A percentile compares a stretch with the other conserved stretches of the same genome.
Evolutionary conservation across 64 coral and sea anemone species (phyloP).

Genomic region (Catalaphyllia jardinei): DNA sequence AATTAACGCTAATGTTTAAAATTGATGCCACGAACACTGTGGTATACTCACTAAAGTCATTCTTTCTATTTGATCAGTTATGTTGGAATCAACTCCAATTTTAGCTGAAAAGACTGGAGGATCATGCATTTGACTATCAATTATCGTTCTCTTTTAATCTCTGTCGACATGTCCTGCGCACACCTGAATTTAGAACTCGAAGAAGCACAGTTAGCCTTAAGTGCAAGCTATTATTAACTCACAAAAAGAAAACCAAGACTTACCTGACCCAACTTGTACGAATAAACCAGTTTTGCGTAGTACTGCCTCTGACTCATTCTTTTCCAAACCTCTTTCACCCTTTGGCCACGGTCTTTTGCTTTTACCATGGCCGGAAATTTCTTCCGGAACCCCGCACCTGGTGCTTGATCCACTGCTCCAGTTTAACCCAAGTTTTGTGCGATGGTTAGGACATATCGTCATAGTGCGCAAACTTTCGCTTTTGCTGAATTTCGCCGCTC

Average conservation of each 20-base stretch:
- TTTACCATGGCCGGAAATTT: slow-evolving; percentile 51
- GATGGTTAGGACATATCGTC: slow-evolving; percentile 51
- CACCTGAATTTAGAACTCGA: neutral
- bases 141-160: slow-evolving; percentile 17
- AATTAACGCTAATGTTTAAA: neutral
- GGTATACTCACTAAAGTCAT: neutral
- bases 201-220: neutral
- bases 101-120: neutral
- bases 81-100: neutral
- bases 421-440: neutral
- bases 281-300: slow-evolving; percentile 51
- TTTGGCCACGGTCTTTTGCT: slow-evolving; percentile 34
- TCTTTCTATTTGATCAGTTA: slow-evolving; percentile 23
- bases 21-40: too few relatives aligned
- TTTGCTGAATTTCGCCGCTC: neutral
- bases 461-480: slow-evolving; percentile 1
- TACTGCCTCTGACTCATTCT: slow-evolving; percentile 19
- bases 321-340: slow-evolving; percentile 49
- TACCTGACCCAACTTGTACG: slow-evolving; percentile 34
- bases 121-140: neutral
- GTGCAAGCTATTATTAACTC: neutral
- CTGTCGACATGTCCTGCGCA: slow-evolving; percentile 31
- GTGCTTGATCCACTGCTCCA: slow-evolving; percentile 43
- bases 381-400: slow-evolving; percentile 46
- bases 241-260: neutral